Evolutionary conservation across 2,888 invertebrate species (phyloP), one percentile per base, ranked within the genome.

Genomic region (Ennomos fuscantarius): DNA sequence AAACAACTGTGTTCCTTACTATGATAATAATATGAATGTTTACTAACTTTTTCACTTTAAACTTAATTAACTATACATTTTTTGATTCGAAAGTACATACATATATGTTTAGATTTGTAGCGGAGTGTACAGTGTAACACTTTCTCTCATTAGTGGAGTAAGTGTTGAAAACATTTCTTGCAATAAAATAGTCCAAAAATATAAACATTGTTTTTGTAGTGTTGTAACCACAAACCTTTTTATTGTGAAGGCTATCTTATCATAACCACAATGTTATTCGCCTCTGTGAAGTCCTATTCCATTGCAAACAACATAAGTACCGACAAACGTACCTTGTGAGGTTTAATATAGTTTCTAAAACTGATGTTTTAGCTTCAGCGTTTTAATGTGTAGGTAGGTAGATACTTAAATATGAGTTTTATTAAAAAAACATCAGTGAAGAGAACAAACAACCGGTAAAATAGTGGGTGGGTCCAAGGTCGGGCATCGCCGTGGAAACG

Each of bases 111-210:
- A 84, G 86, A 81, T 74, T 73, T 82, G 82, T 76, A 79, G 80
- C 88, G 86, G 87, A 71, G 79, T 88, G 89, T 91, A 90, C 87
- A 89, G 87, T 80, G 86, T 80, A 77, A 84, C 87, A 86, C 83
- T 78, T 74, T 81, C 79, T 81, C 80, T 76, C 72, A 70, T 71
- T 66, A 64, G 75, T 81, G 82, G 81, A 85, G 85, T 66, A 74
- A 82, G 87, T 89, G 88, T 89, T 88, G 89, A 82, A 89, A 89
- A 90, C 86, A 81, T 89, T 91, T 90, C 90, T 87, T 89, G 92
- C 89, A 92, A 92, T 92, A 92, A 91, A 90, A 91, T 88, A 92
- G 91, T 92, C 86, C 87, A 89, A 90, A 24, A 81, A 78, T 59
- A 72, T 77, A 66, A 52, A 62, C 53, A 60, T 68, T 69, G 72